These are phyloP conservation scores for Cryptoblepharus egeriae DNA, from an alignment of 2,797 vertebrate species.

Conservation along the genomic window DNA sequence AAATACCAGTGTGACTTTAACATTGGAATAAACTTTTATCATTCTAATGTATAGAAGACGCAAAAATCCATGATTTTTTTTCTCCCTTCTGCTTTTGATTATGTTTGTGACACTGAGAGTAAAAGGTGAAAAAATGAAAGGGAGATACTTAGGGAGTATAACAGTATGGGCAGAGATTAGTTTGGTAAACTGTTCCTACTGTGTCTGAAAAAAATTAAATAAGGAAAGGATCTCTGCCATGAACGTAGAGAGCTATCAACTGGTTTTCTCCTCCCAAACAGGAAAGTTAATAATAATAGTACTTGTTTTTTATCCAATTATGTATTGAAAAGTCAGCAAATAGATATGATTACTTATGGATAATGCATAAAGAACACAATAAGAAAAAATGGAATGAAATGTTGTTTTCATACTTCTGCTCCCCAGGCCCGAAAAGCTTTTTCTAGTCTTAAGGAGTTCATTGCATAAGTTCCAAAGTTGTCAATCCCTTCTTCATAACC, in stretches of 20 bases:
- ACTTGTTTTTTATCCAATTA: background rate
- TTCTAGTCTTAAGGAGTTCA: conserved; percentile 91
- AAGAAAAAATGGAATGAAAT: conserved; percentile 26
- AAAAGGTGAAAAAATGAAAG: no score
- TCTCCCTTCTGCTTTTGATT: no score
- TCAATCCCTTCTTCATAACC: conserved; percentile 91
- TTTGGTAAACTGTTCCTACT: no score
- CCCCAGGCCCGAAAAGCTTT: conserved; percentile 98
- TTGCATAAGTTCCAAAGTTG: conserved; percentile 93
- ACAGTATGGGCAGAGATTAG: no score
- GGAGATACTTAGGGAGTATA: no score
- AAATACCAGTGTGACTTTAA: conserved; percentile 32
- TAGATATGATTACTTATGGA: background rate
- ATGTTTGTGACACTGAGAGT: no score
- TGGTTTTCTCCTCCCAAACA: conserved; percentile 34
- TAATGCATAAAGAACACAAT: conserved; percentile 23
- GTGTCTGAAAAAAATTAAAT: no score
- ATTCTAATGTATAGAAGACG: conserved; percentile 16
- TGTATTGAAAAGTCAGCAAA: conserved; percentile 4
- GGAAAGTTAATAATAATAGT: background rate
- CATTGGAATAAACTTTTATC: conserved; percentile 7
- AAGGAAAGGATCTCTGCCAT: conserved; percentile 27
- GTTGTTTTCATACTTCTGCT: conserved; percentile 84
- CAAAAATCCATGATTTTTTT: background rate
- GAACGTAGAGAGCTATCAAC: background rate